A percentile compares a stretch with the other conserved stretches of the same genome.
These are phyloP conservation scores for Epinephelus moara DNA, from an alignment of 2,113 vertebrate genomes.

Conservation along the genomic window DNA sequence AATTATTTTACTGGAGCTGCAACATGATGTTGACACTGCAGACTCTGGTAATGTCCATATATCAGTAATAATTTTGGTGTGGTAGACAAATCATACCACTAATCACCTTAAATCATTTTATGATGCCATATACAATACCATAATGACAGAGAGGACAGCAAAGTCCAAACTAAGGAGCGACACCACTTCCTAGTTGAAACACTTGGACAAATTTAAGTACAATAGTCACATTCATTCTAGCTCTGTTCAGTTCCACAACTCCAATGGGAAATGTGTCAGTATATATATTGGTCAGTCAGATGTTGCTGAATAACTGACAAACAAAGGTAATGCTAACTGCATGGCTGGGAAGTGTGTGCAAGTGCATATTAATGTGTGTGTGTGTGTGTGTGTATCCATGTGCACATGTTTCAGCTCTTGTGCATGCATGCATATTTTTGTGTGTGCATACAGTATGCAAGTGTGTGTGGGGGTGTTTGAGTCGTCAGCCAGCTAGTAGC, in stretches of 20 bases:
- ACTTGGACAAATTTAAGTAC: neutral
- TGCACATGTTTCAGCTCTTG: neutral
- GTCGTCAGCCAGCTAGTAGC: conserved; percentile 51
- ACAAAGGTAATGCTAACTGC: neutral
- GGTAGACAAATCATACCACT: neutral
- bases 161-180: conserved; percentile 30
- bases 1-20: conserved; percentile 15
- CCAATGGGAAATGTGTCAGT: neutral
- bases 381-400: neutral
- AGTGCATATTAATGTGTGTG: neutral
- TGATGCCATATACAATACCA: conserved; percentile 14
- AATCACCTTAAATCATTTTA: conserved; percentile 32
- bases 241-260: neutral
- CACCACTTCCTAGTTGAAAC: neutral
- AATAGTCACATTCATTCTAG: neutral
- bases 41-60: neutral
- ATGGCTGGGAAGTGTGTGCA: neutral
- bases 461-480: conserved; percentile 45
- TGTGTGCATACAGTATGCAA: conserved; percentile 42
- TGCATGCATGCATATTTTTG: conserved; percentile 27
- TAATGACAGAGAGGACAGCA: conserved; percentile 9
- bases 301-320: conserved; percentile 10
- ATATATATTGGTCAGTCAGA: neutral
- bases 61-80: conserved; percentile 14
- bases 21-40: conserved; percentile 7